Percentiles rank a stretch among this genome's conserved stretches.
Conservation (phyloP, 2,113 vertebrate species). For the Callaeas wilsoni region DNA sequence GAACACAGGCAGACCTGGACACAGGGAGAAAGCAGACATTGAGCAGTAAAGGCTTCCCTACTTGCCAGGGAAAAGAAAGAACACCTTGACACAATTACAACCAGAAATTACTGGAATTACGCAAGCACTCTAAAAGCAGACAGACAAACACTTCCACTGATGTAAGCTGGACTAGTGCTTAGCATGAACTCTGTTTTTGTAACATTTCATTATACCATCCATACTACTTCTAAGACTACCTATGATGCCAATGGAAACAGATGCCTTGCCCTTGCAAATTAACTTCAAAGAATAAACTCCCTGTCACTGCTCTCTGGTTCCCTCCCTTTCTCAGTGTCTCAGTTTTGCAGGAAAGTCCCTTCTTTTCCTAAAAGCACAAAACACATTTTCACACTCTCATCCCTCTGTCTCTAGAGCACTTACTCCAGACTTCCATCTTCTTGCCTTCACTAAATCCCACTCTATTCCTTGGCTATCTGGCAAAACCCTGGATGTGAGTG, state of each 20-base stretch:
- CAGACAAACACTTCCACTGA: background rate
- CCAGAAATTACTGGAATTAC: background rate
- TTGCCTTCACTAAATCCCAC: background rate
- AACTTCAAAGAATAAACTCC: background rate
- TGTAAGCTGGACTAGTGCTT: background rate
- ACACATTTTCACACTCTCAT: background rate
- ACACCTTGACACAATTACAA: background rate
- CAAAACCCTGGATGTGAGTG: background rate
- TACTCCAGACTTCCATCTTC: background rate
- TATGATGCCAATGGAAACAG: background rate
- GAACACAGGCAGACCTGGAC: background rate
- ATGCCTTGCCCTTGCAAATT: background rate
- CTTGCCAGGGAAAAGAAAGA: background rate
- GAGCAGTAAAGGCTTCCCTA: background rate
- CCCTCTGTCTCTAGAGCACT: background rate
- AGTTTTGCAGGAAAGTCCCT: background rate
- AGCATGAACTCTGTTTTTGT: background rate
- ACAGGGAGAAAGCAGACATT: background rate
- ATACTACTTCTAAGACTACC: background rate
- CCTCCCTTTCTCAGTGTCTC: background rate
- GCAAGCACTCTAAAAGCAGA: background rate
- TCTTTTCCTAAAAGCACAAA: background rate
- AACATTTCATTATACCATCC: background rate
- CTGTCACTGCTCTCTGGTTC: background rate
- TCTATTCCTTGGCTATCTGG: background rate